These are phyloP conservation scores for Catagonus wagneri DNA, from an alignment of 2,113 vertebrate genomes.

Conservation along the genomic window DNA sequence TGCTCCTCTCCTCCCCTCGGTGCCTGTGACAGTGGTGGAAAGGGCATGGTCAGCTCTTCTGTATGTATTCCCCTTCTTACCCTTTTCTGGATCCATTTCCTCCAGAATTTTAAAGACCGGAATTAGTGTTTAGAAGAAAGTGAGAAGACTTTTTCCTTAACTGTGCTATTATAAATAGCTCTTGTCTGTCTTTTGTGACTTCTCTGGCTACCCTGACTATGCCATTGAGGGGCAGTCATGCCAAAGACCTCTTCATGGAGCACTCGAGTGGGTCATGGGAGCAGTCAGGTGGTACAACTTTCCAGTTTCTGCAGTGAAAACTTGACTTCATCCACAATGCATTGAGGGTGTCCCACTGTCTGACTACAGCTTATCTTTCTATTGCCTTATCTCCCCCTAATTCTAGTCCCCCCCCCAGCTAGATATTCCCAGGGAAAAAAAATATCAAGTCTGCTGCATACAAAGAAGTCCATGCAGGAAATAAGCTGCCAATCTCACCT, in stretches of 20 bases:
- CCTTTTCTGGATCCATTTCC: neutral
- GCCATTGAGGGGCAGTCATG: neutral
- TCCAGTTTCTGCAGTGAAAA: neutral
- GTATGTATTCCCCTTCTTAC: neutral
- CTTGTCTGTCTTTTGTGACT: neutral
- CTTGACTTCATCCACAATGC: neutral
- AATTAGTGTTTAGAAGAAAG: neutral
- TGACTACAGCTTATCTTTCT: neutral
- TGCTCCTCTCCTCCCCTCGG: neutral
- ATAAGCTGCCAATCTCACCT: neutral
- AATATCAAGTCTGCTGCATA: neutral
- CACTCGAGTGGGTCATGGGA: fast-evolving
- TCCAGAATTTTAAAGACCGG: neutral
- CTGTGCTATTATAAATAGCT: neutral
- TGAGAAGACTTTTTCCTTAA: neutral
- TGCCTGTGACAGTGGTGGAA: no score
- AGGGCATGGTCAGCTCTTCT: neutral
- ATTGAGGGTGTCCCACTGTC: neutral
- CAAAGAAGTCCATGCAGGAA: neutral
- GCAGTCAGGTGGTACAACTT: neutral
- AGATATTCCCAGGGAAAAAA: neutral
- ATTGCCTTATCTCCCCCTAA: neutral
- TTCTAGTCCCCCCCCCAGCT: neutral
- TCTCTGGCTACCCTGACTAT: neutral
- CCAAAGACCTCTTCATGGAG: fast-evolving